A percentile compares a stretch with the other conserved stretches of the same genome.
These are phyloP conservation scores for Tiliqua scincoides DNA, from an alignment of 2,113 vertebrate genomes.

Conservation along the genomic window DNA sequence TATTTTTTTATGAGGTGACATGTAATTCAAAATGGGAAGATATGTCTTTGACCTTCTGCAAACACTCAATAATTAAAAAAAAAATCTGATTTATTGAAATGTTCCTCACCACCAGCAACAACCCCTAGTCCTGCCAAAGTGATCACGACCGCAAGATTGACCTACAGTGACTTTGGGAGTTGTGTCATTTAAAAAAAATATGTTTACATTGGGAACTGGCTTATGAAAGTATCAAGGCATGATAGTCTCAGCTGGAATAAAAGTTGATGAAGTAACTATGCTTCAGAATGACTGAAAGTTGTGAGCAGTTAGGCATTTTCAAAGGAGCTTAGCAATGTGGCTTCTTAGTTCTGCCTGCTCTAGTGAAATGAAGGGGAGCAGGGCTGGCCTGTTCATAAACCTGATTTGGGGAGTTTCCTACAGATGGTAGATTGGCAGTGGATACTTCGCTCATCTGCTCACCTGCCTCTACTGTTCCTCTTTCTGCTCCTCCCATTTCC, in stretches of 20 bases:
- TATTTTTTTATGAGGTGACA: conserved; percentile 66
- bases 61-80: conserved; percentile 73
- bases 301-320: background rate
- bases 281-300: conserved; percentile 60
- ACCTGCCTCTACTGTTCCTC: too few species aligned
- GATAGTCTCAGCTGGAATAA: conserved; percentile 61
- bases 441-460: too few species aligned
- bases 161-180: conserved; percentile 71
- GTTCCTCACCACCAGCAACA: conserved; percentile 54
- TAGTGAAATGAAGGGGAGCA: too few species aligned
- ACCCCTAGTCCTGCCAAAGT: conserved; percentile 65
- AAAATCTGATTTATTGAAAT: conserved; percentile 73
- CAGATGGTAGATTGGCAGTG: too few species aligned
- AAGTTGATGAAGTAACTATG: conserved; percentile 64
- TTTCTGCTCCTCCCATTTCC: too few species aligned
- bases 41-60: conserved; percentile 69
- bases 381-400: too few species aligned
- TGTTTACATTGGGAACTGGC: conserved; percentile 68
- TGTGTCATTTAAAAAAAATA: conserved; percentile 66
- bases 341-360: too few species aligned
- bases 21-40: conserved; percentile 61
- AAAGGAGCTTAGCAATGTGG: background rate
- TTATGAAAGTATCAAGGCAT: conserved; percentile 70
- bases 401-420: too few species aligned
- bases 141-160: conserved; percentile 71